Percentiles rank a stretch among this genome's conserved stretches.
These are phyloP conservation scores for Antennarius maculatus DNA, from an alignment of 2,797 vertebrate genomes.

Conservation along the genomic window DNA sequence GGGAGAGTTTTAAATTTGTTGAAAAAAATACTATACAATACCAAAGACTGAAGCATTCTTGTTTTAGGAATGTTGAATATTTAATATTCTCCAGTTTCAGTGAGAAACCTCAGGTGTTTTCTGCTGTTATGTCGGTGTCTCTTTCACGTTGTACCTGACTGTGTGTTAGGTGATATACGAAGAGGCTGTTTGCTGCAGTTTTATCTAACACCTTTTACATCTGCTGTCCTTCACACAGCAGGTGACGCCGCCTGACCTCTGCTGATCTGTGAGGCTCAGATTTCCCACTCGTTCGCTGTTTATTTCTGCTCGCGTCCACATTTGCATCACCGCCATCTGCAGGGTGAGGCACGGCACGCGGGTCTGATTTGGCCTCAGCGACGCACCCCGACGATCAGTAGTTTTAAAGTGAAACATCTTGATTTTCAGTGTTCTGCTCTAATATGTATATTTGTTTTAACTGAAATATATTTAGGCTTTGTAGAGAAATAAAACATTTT, in stretches of 20 bases:
- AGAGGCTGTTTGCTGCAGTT: conserved; percentile 1
- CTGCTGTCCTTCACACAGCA: conserved; percentile 29
- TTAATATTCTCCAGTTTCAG: background rate
- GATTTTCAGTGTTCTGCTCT: background rate
- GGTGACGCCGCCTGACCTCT: conserved; percentile 34
- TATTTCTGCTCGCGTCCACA: conserved; percentile 27
- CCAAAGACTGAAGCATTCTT: too few relatives aligned
- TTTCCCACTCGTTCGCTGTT: conserved; percentile 51
- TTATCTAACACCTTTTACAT: conserved; percentile 10
- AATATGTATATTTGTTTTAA: conserved; percentile 17
- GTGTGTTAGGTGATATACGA: background rate
- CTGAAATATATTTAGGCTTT: background rate
- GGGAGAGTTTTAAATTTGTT: too few relatives aligned
- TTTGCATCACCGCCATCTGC: conserved; percentile 18
- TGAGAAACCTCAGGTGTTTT: background rate
- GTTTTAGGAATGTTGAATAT: background rate
- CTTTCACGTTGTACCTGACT: too few relatives aligned
- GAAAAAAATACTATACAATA: too few relatives aligned
- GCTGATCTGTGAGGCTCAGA: conserved; percentile 47
- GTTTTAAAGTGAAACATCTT: conserved; percentile 4
- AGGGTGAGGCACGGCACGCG: conserved; percentile 12
- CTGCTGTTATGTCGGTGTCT: too few relatives aligned
- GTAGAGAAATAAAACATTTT: conserved; percentile 47
- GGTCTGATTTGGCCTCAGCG: background rate
- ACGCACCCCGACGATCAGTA: background rate